Evolutionary conservation across 2,888 invertebrate species (phyloP).

Genomic region (Chloromyia formosa): DNA sequence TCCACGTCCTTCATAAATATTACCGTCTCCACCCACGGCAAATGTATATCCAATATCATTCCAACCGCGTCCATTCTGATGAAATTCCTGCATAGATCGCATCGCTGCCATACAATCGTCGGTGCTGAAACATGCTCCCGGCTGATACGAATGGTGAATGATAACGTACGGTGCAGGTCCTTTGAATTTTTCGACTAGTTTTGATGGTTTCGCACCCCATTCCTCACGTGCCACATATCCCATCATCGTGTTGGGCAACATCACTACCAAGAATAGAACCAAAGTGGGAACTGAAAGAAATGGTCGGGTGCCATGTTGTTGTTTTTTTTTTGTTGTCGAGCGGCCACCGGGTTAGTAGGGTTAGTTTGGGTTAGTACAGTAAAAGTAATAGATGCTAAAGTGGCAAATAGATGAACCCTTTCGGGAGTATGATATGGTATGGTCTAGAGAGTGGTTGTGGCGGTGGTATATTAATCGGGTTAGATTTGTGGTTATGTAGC

Average conservation of each 20-base stretch:
- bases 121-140: constrained; percentile 68
- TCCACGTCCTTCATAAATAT: constrained; percentile 76
- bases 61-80: constrained; percentile 70
- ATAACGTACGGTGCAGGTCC: constrained; percentile 74
- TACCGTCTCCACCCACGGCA: constrained; percentile 76
- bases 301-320: too few relatives aligned
- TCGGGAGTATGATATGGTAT: too few relatives aligned
- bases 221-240: constrained; percentile 60
- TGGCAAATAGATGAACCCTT: not conserved
- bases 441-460: too few relatives aligned
- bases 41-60: constrained; percentile 79
- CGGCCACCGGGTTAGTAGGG: constrained; percentile 27
- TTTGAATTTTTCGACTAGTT: constrained; percentile 63
- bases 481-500: constrained; percentile 24
- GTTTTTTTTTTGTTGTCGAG: constrained; percentile 23
- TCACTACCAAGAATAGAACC: constrained; percentile 23
- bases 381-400: not conserved
- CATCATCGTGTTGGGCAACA: constrained; percentile 29
- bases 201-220: constrained; percentile 70
- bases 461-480: constrained; percentile 17
- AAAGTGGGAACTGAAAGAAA: constrained; percentile 38
- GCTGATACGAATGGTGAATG: constrained; percentile 76
- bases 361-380: too few relatives aligned
- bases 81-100: constrained; percentile 73
- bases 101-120: constrained; percentile 68